Base-by-base conservation (phyloP, 37 sponge, comb jelly and placozoan genomes). In the Haliclona indistincta region DNA sequence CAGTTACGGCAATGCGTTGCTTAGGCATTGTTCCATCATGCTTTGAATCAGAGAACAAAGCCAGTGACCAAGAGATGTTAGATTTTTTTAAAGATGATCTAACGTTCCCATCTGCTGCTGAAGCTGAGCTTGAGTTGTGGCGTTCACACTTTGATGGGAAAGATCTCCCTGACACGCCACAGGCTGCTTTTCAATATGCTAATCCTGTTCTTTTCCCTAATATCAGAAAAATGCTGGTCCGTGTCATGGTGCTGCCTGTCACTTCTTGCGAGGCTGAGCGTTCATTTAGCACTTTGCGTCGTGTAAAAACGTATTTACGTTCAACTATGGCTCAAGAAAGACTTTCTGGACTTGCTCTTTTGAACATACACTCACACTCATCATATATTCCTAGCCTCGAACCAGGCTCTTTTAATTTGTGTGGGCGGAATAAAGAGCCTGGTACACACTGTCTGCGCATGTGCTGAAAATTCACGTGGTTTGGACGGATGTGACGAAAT, bases 111-210 rank as follows among this genome's bases (percentile, higher is more conserved):
- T 68, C 70, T 37, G 52, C 44, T 13, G 11, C 56, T 36, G 69
- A 67, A 67, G 29, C 70, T 28, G 84, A 75, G 62, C 70, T 83
- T 44, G 58, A 83, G 52, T 44, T 75, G 60, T 83, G 84, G 84
- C 28, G 53, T 15, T 72, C 67, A 22, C 45, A 65, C 7, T 10
- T 32, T 36, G 11, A 36, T 25, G 36, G 38, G 7, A 33, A 55
- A 22, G 44, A 3, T 4, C 22, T 83, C 11, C 76, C 76, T 29
- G 76, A 75, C 56, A 60, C 68, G 17, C n/a, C n/a, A n/a, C n/a
- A n/a, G n/a, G n/a, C n/a, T n/a, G 56, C 76, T 43, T 44, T 83
- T 25, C 36, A 41, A 76, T 38, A 63, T 71, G 72, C 76, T 19
- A 75, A 36, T 29, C 32, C 52, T 26, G 58, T 17, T 36, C 62